Base-by-base conservation (phyloP, 2,797 vertebrate species). In the Oreochromis grahami region DNA sequence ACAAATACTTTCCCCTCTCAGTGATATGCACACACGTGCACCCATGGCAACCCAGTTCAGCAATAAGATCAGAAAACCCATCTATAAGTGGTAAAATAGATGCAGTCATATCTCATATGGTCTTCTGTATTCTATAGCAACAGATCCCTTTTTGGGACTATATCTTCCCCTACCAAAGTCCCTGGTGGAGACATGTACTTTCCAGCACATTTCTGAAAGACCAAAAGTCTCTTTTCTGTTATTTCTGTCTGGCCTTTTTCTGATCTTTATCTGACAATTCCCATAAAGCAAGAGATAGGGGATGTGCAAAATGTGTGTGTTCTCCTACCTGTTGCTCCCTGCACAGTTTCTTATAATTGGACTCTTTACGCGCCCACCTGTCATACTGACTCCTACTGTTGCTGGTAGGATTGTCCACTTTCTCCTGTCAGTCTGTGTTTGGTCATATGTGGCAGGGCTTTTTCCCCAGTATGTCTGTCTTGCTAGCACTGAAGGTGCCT, bases 321-420 rank as follows among this genome's bases (percentile, higher is more conserved):
- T 82, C 84, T 78, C 36, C 17, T 12, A 38, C 38, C 34, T 81
- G 79, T 85, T 87, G 76, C 77, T 87, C 82, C 79, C 77, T 83
- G 83, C 78, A 83, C 84, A 88, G 65, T 72, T 72, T 78, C 85
- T 85, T 70, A 76, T 92, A 90, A 93, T 84, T 88, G 87, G 84
- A 51, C 87, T 88, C 74, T 29, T 77, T 85, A 86, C 80, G 68
- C 76, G 51, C 77, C 82, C 68, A 87, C 86, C 82, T 89, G 91
- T 88, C 91, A 86, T 21, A 68, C 56, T 50, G 86, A 83, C 80
- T 87, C 48, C 77, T 74, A 38, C 53, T 79, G 81, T 79, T 12
- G 10, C 84, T 81, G 79, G 60, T 87, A 60, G 88, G 85, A 84
- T 89, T 76, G 43, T 84, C 85, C 76, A 58, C 74, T 79, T 77